phyloP scores from a whole-genome alignment of 1,140 invertebrate species.

The Drosophila burlai region DNA sequence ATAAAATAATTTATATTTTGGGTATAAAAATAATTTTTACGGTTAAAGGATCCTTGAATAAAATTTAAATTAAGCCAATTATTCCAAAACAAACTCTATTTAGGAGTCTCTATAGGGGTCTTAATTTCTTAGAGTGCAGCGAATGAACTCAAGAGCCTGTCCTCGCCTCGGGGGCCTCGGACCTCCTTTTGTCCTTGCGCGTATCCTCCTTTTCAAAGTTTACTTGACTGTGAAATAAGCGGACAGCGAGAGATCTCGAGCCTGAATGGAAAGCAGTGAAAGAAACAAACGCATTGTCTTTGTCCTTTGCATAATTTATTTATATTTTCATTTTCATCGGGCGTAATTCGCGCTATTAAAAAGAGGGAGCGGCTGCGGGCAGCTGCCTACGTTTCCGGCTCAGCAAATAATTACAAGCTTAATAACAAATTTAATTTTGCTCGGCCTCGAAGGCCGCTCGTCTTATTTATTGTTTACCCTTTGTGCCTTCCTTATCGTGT shows the following conservation, averaged over 20 bases:
- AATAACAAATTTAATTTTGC: constrained; percentile 82
- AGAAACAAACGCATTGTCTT: constrained; percentile 71
- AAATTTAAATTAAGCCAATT: not conserved
- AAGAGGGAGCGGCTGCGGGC: constrained; percentile 33
- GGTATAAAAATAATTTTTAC: not conserved
- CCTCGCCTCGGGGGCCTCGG: constrained; percentile 20
- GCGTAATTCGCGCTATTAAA: constrained; percentile 51
- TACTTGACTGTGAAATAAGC: constrained; percentile 81
- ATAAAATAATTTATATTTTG: not conserved
- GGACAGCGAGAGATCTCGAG: constrained; percentile 44
- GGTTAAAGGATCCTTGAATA: not conserved
- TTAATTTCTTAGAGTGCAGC: constrained; percentile 6
- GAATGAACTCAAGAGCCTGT: constrained; percentile 30
- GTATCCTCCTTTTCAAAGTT: constrained; percentile 66
- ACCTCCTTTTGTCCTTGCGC: constrained; percentile 36
- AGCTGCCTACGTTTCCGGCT: constrained; percentile 70
- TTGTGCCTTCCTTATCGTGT: constrained; percentile 32
- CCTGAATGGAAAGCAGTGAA: constrained; percentile 42
- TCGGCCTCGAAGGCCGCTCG: constrained; percentile 52
- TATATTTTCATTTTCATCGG: constrained; percentile 68
- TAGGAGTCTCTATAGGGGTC: not conserved
- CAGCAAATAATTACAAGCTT: constrained; percentile 78
- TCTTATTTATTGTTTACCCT: constrained; percentile 56
- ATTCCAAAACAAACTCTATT: not conserved
- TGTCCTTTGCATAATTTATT: constrained; percentile 81